phyloP scores from a whole-genome alignment of 2,888 invertebrate genomes.

The Athripsodes cinereus region DNA sequence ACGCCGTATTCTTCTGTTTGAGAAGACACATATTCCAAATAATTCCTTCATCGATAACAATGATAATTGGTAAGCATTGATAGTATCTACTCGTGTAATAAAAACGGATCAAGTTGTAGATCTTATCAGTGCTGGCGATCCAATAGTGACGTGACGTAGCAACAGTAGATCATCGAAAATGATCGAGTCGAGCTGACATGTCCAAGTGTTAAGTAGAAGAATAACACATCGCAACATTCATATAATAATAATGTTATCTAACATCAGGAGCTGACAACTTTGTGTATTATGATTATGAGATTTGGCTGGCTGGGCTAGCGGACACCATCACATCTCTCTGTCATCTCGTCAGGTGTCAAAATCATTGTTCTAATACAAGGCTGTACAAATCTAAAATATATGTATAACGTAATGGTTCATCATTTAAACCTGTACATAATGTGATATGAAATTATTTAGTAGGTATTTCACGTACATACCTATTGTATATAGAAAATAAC shows the following conservation, averaged over 20 bases:
- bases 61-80: too few species aligned
- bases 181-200: neutral
- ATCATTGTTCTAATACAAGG: neutral
- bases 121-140: neutral
- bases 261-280: slow-evolving; percentile 20
- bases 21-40: too few species aligned
- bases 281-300: neutral
- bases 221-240: slow-evolving; percentile 21
- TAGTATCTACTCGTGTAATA: neutral
- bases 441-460: too few species aligned
- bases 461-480: too few species aligned
- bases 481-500: too few species aligned
- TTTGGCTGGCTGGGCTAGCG: neutral
- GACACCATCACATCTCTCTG: neutral
- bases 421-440: too few species aligned
- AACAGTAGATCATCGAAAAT: neutral
- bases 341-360: neutral
- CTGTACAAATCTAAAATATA: neutral
- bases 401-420: too few species aligned
- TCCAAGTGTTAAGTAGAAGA: slow-evolving; percentile 30
- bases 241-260: slow-evolving; percentile 29
- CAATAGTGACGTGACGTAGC: neutral
- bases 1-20: too few species aligned
- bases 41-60: too few species aligned
- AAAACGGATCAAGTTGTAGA: slow-evolving; percentile 1